These are phyloP conservation scores for Cebidichthys violaceus DNA, from an alignment of 2,113 vertebrate species.

Conservation along the genomic window DNA sequence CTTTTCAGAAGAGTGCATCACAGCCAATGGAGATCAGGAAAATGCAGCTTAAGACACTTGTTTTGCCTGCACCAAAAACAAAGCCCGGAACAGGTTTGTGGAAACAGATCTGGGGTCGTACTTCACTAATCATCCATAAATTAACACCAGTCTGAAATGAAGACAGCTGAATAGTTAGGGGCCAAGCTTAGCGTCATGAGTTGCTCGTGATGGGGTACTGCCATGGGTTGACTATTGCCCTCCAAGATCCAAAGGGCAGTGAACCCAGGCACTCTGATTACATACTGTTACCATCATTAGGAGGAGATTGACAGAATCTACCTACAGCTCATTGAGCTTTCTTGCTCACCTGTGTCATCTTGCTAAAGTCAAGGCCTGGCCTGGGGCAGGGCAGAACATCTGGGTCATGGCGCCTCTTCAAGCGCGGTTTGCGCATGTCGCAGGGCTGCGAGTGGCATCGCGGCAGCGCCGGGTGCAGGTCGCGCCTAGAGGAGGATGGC, in stretches of 20 bases:
- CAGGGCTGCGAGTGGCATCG: conserved; percentile 92
- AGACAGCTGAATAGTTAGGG: not conserved
- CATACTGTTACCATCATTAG: not conserved
- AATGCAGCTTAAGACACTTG: not conserved
- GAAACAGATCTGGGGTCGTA: not conserved
- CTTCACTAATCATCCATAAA: not conserved
- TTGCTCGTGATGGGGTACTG: not conserved
- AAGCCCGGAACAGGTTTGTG: not conserved
- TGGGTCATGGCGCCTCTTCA: conserved; percentile 88
- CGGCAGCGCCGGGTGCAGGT: conserved; percentile 81
- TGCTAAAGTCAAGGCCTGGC: conserved; percentile 86
- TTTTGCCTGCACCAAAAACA: not conserved
- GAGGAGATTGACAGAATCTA: not conserved
- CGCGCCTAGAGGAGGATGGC: conserved; percentile 81
- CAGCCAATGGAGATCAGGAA: not conserved
- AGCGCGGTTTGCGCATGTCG: conserved; percentile 87
- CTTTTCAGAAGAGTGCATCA: not conserved
- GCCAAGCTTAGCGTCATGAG: not conserved
- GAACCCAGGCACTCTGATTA: not conserved
- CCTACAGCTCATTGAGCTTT: not conserved
- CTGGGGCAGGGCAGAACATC: conserved; percentile 84
- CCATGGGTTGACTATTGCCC: not conserved
- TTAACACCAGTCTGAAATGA: conserved; percentile 8
- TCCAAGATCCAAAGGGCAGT: not conserved
- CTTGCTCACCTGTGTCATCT: conserved; percentile 86